phyloP scores from a whole-genome alignment of 1,140 invertebrate species.

The Drosophila sturtevanti region DNA sequence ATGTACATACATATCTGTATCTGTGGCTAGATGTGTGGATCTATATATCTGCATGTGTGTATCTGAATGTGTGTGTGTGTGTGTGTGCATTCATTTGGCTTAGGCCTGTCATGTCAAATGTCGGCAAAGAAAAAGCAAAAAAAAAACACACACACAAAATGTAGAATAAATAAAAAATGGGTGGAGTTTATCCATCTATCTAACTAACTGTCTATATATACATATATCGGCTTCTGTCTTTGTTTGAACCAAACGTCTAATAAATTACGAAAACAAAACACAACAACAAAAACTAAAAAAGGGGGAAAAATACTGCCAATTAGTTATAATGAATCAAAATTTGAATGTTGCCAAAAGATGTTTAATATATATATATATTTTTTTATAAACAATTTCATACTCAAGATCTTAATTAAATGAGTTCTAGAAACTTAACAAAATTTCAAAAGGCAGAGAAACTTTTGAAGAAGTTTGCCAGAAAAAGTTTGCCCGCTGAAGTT shows the following conservation, averaged over 20 bases:
- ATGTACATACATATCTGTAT: neutral
- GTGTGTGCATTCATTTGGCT: constrained; percentile 67
- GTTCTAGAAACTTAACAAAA: too few species aligned
- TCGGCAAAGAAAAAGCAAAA: constrained; percentile 60
- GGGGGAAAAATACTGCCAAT: constrained; percentile 54
- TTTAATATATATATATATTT: neutral
- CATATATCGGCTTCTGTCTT: constrained; percentile 31
- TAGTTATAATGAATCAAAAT: constrained; percentile 25
- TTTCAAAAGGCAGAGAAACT: too few species aligned
- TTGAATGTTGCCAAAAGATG: neutral
- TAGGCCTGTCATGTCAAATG: constrained; percentile 69
- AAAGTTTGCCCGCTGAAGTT: too few species aligned
- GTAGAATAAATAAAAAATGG: constrained; percentile 55
- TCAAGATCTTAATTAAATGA: too few species aligned
- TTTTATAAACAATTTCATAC: neutral
- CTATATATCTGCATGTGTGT: neutral
- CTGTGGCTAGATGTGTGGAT: neutral
- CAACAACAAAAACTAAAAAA: constrained; percentile 43
- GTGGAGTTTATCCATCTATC: constrained; percentile 35
- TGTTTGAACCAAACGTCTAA: constrained; percentile 21
- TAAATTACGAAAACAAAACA: neutral
- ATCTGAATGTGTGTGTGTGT: neutral
- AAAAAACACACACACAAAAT: constrained; percentile 58
- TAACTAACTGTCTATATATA: constrained; percentile 11
- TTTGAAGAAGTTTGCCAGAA: too few species aligned